A percentile compares a stretch with the other conserved stretches of the same genome.
phyloP scores from a whole-genome alignment of 2,797 vertebrate genomes.

The Sebastes reedi region DNA sequence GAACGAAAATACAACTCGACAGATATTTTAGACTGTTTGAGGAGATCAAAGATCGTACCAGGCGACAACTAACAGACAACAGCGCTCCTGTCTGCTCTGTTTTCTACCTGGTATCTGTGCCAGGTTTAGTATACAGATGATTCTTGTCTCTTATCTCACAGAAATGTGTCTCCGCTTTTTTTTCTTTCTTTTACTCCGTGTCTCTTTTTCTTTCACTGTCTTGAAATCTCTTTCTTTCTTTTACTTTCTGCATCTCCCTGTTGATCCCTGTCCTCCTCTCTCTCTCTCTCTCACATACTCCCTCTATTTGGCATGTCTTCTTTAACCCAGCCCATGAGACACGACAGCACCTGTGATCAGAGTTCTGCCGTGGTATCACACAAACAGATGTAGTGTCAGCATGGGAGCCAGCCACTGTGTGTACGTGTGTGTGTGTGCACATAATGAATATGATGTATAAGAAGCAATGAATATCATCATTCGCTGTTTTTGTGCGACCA shows the following conservation, averaged over 20 bases:
- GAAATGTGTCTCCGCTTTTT: background rate
- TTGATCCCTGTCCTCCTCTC: background rate
- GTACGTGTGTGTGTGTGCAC: background rate
- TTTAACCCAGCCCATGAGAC: conserved; percentile 60
- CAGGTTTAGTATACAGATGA: conserved; percentile 26
- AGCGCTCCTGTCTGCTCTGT: conserved; percentile 44
- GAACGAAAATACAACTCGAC: conserved; percentile 55
- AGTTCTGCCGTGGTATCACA: conserved; percentile 49
- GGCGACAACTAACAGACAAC: conserved; percentile 59
- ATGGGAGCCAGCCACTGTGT: conserved; percentile 40
- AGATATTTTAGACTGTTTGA: conserved; percentile 63
- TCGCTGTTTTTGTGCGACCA: background rate
- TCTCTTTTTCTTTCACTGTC: background rate
- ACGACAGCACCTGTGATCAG: conserved; percentile 69
- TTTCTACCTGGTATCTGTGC: conserved; percentile 33
- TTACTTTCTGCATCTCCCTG: background rate
- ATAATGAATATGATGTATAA: conserved; percentile 24
- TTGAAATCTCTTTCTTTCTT: background rate
- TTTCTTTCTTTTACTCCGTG: background rate
- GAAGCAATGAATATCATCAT: conserved; percentile 17
- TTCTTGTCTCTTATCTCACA: conserved; percentile 29
- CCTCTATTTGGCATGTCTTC: conserved; percentile 46
- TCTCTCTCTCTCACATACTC: background rate
- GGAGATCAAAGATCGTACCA: conserved; percentile 58
- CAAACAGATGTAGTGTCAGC: conserved; percentile 72